Percentiles rank a stretch among this genome's conserved stretches.
These are phyloP conservation scores for Drosophila demipolita DNA, from an alignment of 2,888 invertebrate species.

Conservation along the genomic window DNA sequence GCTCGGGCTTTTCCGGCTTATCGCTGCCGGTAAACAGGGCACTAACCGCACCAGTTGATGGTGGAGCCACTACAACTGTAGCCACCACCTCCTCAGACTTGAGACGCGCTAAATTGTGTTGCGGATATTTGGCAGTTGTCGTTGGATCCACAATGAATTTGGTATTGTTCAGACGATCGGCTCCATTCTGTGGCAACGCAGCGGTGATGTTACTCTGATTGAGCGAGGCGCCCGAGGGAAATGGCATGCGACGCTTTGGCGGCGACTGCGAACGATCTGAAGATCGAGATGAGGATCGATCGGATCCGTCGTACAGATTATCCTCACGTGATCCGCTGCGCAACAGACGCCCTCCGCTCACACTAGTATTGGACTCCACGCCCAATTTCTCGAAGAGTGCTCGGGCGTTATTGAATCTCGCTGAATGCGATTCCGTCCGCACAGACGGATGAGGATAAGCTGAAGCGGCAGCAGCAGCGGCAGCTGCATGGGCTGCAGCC, in stretches of 20 bases:
- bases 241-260: slow-evolving; percentile 83
- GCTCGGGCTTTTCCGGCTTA: slow-evolving; percentile 93
- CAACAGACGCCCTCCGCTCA: slow-evolving; percentile 82
- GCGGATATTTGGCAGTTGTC: slow-evolving; percentile 69
- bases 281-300: slow-evolving; percentile 83
- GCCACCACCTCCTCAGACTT: slow-evolving; percentile 86
- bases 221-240: slow-evolving; percentile 82
- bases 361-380: slow-evolving; percentile 87
- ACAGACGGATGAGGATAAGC: slow-evolving; percentile 88
- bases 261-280: slow-evolving; percentile 85
- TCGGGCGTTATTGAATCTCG: slow-evolving; percentile 95
- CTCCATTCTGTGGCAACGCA: slow-evolving; percentile 82
- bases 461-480: slow-evolving; percentile 75
- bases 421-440: slow-evolving; percentile 94
- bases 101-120: slow-evolving; percentile 86
- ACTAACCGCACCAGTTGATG: slow-evolving; percentile 56
- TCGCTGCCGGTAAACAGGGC: slow-evolving; percentile 79
- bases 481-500: slow-evolving; percentile 82
- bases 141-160: slow-evolving; percentile 82
- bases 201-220: slow-evolving; percentile 77
- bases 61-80: slow-evolving; percentile 12
- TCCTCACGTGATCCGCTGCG: slow-evolving; percentile 85
- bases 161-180: slow-evolving; percentile 68
- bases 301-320: slow-evolving; percentile 83
- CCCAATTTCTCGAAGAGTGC: slow-evolving; percentile 96